A percentile compares a stretch with the other conserved stretches of the same genome.
phyloP scores from a whole-genome alignment of 2,888 invertebrate genomes.

The Caenorhabditis afra region DNA sequence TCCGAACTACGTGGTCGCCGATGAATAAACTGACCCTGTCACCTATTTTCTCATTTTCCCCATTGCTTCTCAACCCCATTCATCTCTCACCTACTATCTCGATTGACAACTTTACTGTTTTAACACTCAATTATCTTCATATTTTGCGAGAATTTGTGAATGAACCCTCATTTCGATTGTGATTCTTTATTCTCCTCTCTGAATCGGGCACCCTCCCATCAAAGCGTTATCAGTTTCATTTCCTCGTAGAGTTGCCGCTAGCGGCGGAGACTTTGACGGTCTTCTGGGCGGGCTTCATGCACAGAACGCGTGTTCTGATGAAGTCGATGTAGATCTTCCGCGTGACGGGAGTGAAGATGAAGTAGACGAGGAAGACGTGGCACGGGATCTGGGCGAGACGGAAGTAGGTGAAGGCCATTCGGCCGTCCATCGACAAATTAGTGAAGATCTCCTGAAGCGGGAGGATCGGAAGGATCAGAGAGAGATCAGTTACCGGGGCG shows the following conservation, averaged over 20 bases:
- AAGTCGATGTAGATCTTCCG: slow-evolving; percentile 41
- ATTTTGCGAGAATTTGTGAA: slow-evolving; percentile 43
- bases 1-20: slow-evolving; percentile 91
- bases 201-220: neutral
- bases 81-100: slow-evolving; percentile 22
- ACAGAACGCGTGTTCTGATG: slow-evolving; percentile 12
- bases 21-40: slow-evolving; percentile 37
- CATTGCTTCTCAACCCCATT: neutral
- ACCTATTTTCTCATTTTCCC: slow-evolving; percentile 19
- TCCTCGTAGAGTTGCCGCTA: neutral
- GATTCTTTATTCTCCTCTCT: too few relatives aligned
- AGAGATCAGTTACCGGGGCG: slow-evolving; percentile 16
- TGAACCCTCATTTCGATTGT: slow-evolving; percentile 25
- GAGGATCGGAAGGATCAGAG: too few relatives aligned
- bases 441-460: slow-evolving; percentile 33
- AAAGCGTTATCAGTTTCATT: too few relatives aligned
- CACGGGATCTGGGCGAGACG: slow-evolving; percentile 42
- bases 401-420: slow-evolving; percentile 44
- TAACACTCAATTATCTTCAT: slow-evolving; percentile 13
- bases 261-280: slow-evolving; percentile 32
- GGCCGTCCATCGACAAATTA: slow-evolving; percentile 27
- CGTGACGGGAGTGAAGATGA: slow-evolving; percentile 43
- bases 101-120: slow-evolving; percentile 23
- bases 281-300: slow-evolving; percentile 37
- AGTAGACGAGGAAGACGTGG: slow-evolving; percentile 43